Percentiles rank a stretch among this genome's conserved stretches.
Conservation (phyloP, 30 jellyfish, hydroid and myxozoan genomes). For the Hydra vulgaris region DNA sequence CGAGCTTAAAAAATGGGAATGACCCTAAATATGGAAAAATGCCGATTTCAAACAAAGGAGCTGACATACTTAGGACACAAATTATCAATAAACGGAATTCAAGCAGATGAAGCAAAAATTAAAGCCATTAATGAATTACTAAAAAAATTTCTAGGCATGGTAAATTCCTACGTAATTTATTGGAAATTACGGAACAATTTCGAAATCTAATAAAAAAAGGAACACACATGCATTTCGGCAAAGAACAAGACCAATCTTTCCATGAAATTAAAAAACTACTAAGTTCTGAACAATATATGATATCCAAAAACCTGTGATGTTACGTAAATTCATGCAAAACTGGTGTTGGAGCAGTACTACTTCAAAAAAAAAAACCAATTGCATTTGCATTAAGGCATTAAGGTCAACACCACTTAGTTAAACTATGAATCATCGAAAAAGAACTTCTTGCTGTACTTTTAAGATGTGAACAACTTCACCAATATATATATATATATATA, state of each 20-base stretch:
- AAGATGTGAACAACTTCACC: background rate
- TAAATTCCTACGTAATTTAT: conserved; percentile 31
- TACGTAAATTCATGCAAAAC: no score
- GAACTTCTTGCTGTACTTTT: conserved; percentile 1
- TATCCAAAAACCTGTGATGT: conserved; percentile 48
- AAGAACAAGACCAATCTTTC: conserved; percentile 40
- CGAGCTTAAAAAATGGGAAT: conserved; percentile 25
- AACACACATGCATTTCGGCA: conserved; percentile 28
- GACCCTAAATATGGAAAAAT: conserved; percentile 28
- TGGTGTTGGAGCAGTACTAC: conserved; percentile 66
- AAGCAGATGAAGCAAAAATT: conserved; percentile 42
- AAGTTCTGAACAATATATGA: conserved; percentile 39
- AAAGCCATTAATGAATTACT: conserved; percentile 50
- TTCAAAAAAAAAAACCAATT: conserved; percentile 38
- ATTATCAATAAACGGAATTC: conserved; percentile 42
- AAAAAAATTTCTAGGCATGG: conserved; percentile 51
- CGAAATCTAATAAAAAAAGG: conserved; percentile 29
- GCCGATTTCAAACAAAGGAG: conserved; percentile 23
- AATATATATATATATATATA: no score
- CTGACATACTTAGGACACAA: conserved; percentile 44
- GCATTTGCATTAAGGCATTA: conserved; percentile 64
- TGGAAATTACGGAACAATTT: conserved; percentile 52
- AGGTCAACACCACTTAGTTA: background rate
- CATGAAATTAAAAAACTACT: conserved; percentile 35
- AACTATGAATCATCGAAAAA: background rate